A percentile compares a stretch with the other conserved stretches of the same genome.
phyloP scores from a whole-genome alignment of 2,113 vertebrate species.

The Perognathus longimembris region DNA sequence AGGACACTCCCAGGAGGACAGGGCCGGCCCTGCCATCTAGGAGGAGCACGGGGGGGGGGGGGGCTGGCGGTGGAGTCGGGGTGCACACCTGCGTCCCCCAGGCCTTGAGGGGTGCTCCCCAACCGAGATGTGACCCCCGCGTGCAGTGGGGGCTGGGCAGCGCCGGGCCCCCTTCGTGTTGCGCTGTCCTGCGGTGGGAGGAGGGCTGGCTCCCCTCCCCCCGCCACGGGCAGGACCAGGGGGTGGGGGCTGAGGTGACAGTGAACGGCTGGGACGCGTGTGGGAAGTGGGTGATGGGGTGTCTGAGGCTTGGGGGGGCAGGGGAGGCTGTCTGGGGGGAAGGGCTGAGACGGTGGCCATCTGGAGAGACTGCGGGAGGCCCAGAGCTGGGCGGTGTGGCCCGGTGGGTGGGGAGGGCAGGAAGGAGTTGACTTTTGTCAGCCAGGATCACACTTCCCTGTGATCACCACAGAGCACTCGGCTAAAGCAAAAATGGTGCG shows the following conservation, averaged over 20 bases:
- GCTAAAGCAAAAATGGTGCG: background rate
- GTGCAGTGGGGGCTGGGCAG: background rate
- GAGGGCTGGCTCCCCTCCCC: background rate
- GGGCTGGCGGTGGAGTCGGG: background rate
- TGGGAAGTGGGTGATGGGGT: background rate
- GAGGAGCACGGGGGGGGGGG: background rate
- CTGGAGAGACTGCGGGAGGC: background rate
- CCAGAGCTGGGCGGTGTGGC: background rate
- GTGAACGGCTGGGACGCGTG: background rate
- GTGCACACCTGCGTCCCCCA: background rate
- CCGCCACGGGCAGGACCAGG: background rate
- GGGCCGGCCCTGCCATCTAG: background rate
- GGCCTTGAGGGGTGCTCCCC: background rate
- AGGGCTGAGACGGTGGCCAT: background rate
- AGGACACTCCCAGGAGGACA: background rate
- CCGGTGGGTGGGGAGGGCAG: background rate
- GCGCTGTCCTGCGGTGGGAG: background rate
- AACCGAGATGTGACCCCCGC: background rate
- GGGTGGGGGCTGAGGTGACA: background rate
- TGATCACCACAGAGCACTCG: background rate
- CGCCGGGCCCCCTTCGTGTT: background rate
- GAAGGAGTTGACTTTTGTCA: background rate
- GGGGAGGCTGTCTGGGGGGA: background rate
- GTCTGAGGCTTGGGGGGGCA: background rate
- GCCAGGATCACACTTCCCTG: background rate